Conservation (phyloP, 2,113 vertebrate species). For the Zootoca vivipara region DNA sequence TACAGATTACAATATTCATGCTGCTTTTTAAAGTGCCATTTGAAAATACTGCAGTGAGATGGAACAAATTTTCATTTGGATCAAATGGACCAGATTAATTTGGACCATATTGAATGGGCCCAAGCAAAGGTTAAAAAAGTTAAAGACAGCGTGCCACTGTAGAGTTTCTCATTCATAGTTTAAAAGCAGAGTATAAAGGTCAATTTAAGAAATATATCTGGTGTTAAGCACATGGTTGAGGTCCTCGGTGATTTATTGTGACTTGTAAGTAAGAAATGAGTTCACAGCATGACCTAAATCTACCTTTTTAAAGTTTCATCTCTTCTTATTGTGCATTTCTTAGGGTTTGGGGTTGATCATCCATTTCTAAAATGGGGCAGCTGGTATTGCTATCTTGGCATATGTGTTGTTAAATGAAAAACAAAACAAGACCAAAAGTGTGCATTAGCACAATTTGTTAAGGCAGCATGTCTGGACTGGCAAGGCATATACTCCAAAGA, state of each 20-base stretch:
- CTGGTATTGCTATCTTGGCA: not conserved
- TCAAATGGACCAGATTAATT: conserved; percentile 17
- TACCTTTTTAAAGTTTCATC: not conserved
- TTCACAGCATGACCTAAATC: not conserved
- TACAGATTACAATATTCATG: not conserved
- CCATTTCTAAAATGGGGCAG: not conserved
- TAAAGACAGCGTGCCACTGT: conserved; percentile 10
- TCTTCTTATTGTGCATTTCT: not conserved
- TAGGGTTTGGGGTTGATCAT: not conserved
- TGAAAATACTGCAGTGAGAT: not conserved
- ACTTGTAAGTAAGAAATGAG: not conserved
- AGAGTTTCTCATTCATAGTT: not conserved
- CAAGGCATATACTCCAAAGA: too few species aligned
- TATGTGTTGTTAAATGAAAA: not conserved
- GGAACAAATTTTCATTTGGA: conserved; percentile 23
- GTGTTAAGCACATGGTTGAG: conserved; percentile 10
- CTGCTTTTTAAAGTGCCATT: conserved; percentile 21
- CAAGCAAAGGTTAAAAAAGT: conserved; percentile 19
- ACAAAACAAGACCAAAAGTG: not conserved
- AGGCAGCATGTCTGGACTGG: not conserved
- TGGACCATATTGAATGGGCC: fast-evolving
- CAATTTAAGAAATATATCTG: conserved; percentile 16
- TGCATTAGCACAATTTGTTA: not conserved
- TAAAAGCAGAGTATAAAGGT: conserved; percentile 19
- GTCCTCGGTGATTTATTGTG: conserved; percentile 4